Evolutionary conservation across 1,140 invertebrate species (phyloP).

Genomic region (Ceratina calcarata): DNA sequence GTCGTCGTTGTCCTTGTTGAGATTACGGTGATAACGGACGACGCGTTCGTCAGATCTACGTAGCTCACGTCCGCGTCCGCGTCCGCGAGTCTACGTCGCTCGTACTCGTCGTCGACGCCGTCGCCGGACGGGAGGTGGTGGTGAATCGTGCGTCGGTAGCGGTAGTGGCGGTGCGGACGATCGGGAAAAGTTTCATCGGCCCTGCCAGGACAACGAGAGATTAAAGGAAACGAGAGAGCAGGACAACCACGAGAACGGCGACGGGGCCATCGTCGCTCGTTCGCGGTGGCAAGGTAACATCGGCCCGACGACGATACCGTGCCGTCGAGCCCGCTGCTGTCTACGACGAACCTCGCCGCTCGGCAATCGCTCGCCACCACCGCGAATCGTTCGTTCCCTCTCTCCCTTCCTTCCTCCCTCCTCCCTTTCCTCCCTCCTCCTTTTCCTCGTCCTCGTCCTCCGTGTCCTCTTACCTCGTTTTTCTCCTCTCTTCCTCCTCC

Average conservation of each 20-base stretch:
- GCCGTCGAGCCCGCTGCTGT: conserved; percentile 60
- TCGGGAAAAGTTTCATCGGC: conserved; percentile 31
- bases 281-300: conserved; percentile 73
- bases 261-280: conserved; percentile 58
- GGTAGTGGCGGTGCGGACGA: conserved; percentile 27
- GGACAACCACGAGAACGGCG: conserved; percentile 64
- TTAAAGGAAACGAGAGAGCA: conserved; percentile 50
- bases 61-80: neutral
- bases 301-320: conserved; percentile 61
- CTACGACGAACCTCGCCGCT: conserved; percentile 58
- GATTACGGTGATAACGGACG: conserved; percentile 48
- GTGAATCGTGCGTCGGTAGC: conserved; percentile 43
- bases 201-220: conserved; percentile 36
- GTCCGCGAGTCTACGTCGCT: conserved; percentile 19
- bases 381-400: conserved; percentile 49
- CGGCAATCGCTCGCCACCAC: conserved; percentile 55
- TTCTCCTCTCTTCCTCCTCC: conserved; percentile 54
- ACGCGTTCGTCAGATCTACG: conserved; percentile 33
- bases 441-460: conserved; percentile 25
- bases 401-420: conserved; percentile 39
- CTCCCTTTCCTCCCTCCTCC: conserved; percentile 32
- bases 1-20: conserved; percentile 21
- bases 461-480: conserved; percentile 21
- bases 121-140: conserved; percentile 29
- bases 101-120: conserved; percentile 24